Evolutionary conservation across 2,797 vertebrate species (phyloP).

Genomic region (Cyprinodon diabolis): DNA sequence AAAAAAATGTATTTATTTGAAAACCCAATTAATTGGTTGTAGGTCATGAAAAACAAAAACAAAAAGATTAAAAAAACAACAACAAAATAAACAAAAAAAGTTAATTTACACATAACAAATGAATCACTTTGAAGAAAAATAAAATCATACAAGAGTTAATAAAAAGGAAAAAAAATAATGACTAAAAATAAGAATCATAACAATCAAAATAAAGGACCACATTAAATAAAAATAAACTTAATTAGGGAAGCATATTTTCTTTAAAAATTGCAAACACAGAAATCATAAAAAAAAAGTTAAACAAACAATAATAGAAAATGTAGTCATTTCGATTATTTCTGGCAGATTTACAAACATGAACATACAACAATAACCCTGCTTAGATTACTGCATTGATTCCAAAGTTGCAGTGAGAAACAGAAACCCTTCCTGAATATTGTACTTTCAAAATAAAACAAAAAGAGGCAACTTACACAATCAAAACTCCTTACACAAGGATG

Average conservation of each 20-base stretch:
- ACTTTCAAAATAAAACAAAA: slow-evolving; percentile 11
- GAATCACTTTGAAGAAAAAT: background rate
- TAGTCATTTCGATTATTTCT: background rate
- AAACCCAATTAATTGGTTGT: background rate
- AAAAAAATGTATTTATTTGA: background rate
- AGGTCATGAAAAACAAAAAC: too few relatives aligned
- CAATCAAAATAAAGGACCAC: background rate
- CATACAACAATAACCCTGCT: background rate
- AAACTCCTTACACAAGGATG: background rate
- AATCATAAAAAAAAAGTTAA: background rate
- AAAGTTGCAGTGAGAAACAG: slow-evolving; percentile 13
- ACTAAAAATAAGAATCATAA: background rate
- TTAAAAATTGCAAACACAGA: background rate
- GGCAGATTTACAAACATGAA: background rate
- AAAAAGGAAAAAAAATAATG: too few relatives aligned
- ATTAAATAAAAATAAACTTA: background rate
- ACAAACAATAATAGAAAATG: background rate
- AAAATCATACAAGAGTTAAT: background rate
- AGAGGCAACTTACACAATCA: slow-evolving; percentile 17
- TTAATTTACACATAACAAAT: background rate
- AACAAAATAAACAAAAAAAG: background rate
- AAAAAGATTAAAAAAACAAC: background rate
- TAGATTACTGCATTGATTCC: slow-evolving; percentile 17
- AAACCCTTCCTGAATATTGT: background rate
- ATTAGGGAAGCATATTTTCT: background rate